Conservation (phyloP, 2,797 vertebrate genomes). For the Morus bassanus region DNA sequence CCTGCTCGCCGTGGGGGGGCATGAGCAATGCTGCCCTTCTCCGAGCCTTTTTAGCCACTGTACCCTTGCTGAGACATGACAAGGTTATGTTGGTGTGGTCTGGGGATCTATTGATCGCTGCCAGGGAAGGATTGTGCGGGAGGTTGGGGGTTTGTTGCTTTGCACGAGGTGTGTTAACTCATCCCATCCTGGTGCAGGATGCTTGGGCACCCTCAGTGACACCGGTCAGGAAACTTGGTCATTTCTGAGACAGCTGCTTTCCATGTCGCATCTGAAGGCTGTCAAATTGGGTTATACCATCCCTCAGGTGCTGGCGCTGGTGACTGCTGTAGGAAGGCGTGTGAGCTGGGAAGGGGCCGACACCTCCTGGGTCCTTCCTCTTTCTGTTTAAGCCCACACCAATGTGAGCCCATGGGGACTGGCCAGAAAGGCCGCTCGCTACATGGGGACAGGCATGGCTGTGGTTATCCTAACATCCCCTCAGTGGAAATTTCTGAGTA, state of each 20-base stretch:
- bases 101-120: conserved; percentile 84
- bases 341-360: neutral
- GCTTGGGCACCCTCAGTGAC: neutral
- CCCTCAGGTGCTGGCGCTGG: neutral
- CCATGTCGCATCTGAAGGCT: neutral
- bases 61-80: conserved; percentile 80
- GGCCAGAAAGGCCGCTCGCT: neutral
- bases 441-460: neutral
- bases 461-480: neutral
- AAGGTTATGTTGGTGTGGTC: conserved; percentile 83
- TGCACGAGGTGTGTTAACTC: conserved; percentile 70
- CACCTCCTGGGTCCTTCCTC: neutral
- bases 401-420: neutral
- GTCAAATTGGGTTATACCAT: conserved; percentile 15
- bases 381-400: neutral
- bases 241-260: conserved; percentile 33
- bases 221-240: conserved; percentile 2
- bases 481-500: neutral
- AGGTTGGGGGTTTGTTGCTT: conserved; percentile 72
- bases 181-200: neutral
- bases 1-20: conserved; percentile 30
- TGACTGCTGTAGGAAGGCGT: too few species aligned
- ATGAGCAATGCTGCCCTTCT: neutral
- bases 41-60: conserved; percentile 67
- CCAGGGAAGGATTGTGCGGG: conserved; percentile 70